phyloP scores from a whole-genome alignment of 2,113 vertebrate species.

The Pachycephala philippinensis region DNA sequence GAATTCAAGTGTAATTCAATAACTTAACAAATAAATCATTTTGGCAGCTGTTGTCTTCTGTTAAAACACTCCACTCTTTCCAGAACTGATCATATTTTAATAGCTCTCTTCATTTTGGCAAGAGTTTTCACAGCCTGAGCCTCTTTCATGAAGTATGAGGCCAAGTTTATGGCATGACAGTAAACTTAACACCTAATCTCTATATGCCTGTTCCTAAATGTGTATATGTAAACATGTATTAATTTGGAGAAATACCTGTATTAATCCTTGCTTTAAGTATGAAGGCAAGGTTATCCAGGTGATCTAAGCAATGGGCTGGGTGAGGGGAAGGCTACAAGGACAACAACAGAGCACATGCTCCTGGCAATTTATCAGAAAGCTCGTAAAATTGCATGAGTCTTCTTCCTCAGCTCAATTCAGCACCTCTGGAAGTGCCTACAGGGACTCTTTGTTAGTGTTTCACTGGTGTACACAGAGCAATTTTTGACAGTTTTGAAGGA shows the following conservation, averaged over 20 bases:
- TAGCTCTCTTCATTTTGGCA: conserved; percentile 41
- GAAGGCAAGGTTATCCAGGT: background rate
- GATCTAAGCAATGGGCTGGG: background rate
- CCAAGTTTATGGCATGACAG: conserved; percentile 7
- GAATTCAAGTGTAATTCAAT: conserved; percentile 20
- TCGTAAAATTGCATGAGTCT: background rate
- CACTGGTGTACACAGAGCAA: background rate
- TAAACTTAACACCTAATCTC: background rate
- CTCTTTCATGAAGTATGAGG: background rate
- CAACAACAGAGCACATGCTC: background rate
- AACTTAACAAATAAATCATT: conserved; percentile 12
- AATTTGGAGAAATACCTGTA: background rate
- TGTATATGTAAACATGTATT: background rate
- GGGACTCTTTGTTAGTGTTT: background rate
- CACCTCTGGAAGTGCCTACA: background rate
- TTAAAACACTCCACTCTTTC: background rate
- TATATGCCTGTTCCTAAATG: background rate
- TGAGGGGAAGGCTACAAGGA: background rate
- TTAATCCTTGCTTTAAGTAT: conserved; percentile 16
- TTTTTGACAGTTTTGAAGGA: background rate
- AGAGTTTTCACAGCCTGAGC: background rate
- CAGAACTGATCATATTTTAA: conserved; percentile 8
- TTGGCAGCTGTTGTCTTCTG: background rate
- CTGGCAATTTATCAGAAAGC: background rate
- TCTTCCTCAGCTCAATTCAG: background rate